Base-by-base conservation (phyloP, 2,797 vertebrate genomes). In the Petrocephalus sullivani region DNA sequence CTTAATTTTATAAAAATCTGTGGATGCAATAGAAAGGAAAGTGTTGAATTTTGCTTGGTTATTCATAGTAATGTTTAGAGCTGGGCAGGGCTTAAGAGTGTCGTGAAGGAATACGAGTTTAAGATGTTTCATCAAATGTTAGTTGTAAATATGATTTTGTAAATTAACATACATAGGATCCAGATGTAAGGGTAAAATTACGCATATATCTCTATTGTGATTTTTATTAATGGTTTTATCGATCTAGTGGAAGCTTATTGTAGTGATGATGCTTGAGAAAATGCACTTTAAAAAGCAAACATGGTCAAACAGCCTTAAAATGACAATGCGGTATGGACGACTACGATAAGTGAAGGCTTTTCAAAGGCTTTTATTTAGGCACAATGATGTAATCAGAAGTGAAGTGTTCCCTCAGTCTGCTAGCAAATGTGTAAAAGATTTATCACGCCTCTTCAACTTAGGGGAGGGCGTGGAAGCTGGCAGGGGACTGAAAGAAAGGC, bases 351-450 rank as follows among this genome's bases (percentile, higher is more conserved):
- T 19, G 19, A 86, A 46, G 8, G 87, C 89, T 92, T 93, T 90
- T 92, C 90, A 90, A 82, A 88, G 92, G 90, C 53, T 57, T 81
- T 89, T 90, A 23, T 78, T 87, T 90, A 91, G 87, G 90, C 90
- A 88, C 87, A 88, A 91, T 95, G 95, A 96, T 95, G 94, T 95
- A 95, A 96, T 94, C 89, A 92, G 90, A 95, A 93, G 94, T 94
- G 95, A 96, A 94, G 92, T 92, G 93, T 94, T 93, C 91, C 93
- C 90, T 91, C 92, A 89, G 90, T 93, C 89, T 89, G 90, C 88
- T 90, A 71, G 88, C 90, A 88, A 88, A 92, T 60, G 87, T 89
- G 89, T 96, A 90, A 96, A 96, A 96, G 92, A 96, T 96, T 95
- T 89, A 96, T 95, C 90, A 93, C 87, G 90, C 88, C 92, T 88